Conservation (phyloP, 1,140 invertebrate species). For the Chlorops oryzae region DNA sequence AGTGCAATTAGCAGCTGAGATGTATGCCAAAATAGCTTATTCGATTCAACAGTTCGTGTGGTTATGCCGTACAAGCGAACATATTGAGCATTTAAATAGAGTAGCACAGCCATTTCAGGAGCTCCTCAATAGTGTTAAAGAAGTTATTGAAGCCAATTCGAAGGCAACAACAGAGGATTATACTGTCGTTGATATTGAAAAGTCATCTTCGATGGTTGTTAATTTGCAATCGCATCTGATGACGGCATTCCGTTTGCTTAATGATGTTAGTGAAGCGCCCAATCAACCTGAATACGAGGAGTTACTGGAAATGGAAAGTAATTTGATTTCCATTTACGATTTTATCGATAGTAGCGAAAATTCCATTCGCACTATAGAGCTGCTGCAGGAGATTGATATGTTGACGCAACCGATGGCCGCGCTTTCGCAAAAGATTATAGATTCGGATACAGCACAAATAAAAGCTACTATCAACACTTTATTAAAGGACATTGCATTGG, state of each 20-base stretch:
- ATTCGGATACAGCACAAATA: constrained; percentile 11
- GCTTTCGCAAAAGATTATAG: constrained; percentile 7
- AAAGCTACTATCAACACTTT: constrained; percentile 21
- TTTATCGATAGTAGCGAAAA: constrained; percentile 40
- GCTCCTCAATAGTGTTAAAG: constrained; percentile 19
- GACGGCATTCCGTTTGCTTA: constrained; percentile 31
- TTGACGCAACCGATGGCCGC: constrained; percentile 28
- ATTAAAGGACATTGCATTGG: constrained; percentile 28
- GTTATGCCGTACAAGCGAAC: neutral
- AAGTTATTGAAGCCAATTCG: constrained; percentile 19
- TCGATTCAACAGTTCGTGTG: neutral
- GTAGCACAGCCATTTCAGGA: constrained; percentile 19
- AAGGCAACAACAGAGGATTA: too few relatives aligned
- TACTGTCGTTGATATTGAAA: constrained; percentile 35
- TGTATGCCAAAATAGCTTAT: constrained; percentile 30
- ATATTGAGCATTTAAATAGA: constrained; percentile 7
- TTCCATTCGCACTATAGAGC: constrained; percentile 32
- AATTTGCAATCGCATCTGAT: constrained; percentile 37
- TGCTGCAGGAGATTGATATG: constrained; percentile 39
- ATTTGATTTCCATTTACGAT: constrained; percentile 32
- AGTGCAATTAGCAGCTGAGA: constrained; percentile 35
- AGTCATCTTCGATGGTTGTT: constrained; percentile 29
- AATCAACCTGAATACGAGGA: constrained; percentile 15
- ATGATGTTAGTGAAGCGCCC: constrained; percentile 30
- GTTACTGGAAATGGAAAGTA: constrained; percentile 28